Base-by-base conservation (phyloP, 2,888 invertebrate species). In the Pardosa pseudoannulata region DNA sequence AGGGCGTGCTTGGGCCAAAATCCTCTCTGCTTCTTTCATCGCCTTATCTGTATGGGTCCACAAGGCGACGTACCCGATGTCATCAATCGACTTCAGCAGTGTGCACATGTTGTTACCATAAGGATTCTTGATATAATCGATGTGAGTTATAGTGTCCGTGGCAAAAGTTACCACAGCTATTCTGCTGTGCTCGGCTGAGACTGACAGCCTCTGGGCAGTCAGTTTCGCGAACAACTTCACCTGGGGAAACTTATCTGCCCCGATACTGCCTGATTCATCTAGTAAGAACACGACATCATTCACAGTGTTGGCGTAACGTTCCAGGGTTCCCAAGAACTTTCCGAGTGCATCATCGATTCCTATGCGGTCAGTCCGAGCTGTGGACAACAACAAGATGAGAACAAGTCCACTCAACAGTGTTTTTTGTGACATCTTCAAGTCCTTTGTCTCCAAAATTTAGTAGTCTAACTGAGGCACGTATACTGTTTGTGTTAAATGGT, bases 221-320 rank as follows among this genome's bases (percentile, higher is more conserved):
- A 87, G 36, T 28, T 87, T 28, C 1, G 79, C 65, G 23, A 87
- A 87, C 27, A 29, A 23, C 39, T 74, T 87, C 27, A 80, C 87
- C n/a, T 65, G 27, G 29, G 23, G n/a, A 41, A 67, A 87, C 1
- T 31, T 75, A 23, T 29, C 29, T 0, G 67, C 62, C 19, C 80
- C 80, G 7, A 87, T 80, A 32, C 87, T 87, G 13, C 87, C 87
- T 7, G 87, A 87, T 68, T 87, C 87, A 56, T 87, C 87, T 64
- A 80, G 29, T 9, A 87, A 36, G 31, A 87, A 79, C 7, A 87
- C 79, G 0, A 87, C 67, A 1, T 80, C 87, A 65, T 87, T 87
- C 11, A 1, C 28, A n/a, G 64, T 71, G 1, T 31, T 7, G 23
- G 41, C 50, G 28, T 80, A 87, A 28, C 41, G n/a, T 32, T 87